Base-by-base conservation (phyloP, 2,888 invertebrate species). In the Hydrotaea diabolus region DNA sequence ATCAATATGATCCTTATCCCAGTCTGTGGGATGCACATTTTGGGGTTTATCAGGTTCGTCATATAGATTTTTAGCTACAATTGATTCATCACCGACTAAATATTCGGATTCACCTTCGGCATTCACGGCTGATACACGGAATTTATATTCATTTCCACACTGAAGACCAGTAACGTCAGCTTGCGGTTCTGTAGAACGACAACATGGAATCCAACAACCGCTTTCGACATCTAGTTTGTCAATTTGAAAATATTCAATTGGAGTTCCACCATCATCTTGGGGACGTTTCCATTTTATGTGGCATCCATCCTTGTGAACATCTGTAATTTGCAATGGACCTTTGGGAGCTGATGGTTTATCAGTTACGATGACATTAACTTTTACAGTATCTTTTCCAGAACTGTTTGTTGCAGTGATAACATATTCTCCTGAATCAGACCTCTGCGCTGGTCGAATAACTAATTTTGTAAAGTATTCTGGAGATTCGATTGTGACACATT, bases 51-150 rank as follows among this genome's bases (percentile, higher is more conserved):
- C 94, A 84, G 98, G 98, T 91, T 97, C 97, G 90, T 98, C 98
- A 93, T 96, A 99, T 86, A 99, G 98, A 96, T 99, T 99, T 93
- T 99, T 99, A 78, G 99, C 99, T 87, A 98, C 93, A 86, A 98
- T 97, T 62, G 96, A 94, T 89, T 96, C 94, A 80, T 96, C 96
- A 0, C 97, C 96, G 80, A 95, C 96, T 57, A 99, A 94, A n/a
- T 98, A 98, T 89, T 97, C 97, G 0, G 98, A 98, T 93, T 98
- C 98, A 23, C 99, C 99, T 93, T 99, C 98, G 0, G 97, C 94
- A 93, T 99, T 99, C 15, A 99, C 97, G 69, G 99, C 99, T 4
- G 96, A 95, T 5, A 99, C 98, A 81, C 99, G 94, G 95, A 99
- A 99, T 93, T 96, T 96, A 93, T 99, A 99, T 93, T 98, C 97